Evolutionary conservation across 2,888 invertebrate species (phyloP).

Genomic region (Polydrusus tereticollis): DNA sequence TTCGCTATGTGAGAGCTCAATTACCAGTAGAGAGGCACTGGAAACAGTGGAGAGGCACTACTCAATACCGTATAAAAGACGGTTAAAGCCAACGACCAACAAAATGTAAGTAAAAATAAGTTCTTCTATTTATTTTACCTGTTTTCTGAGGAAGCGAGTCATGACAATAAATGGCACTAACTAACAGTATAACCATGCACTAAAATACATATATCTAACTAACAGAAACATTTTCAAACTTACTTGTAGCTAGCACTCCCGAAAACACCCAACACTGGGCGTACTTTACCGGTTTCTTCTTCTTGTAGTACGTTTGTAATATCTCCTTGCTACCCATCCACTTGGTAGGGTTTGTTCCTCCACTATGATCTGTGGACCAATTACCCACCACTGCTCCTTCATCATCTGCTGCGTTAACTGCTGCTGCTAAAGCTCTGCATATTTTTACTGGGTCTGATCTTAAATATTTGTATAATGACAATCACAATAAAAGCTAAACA

Average conservation of each 20-base stretch:
- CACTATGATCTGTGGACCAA: slow-evolving; percentile 89
- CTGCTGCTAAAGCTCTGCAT: slow-evolving; percentile 82
- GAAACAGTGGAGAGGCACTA: too few species aligned
- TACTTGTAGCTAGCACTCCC: slow-evolving; percentile 88
- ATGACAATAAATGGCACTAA: too few species aligned
- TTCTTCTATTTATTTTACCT: too few species aligned
- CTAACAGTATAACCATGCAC: too few species aligned
- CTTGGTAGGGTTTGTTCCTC: slow-evolving; percentile 87
- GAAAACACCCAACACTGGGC: slow-evolving; percentile 98
- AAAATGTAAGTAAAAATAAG: too few species aligned
- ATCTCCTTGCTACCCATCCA: slow-evolving; percentile 93
- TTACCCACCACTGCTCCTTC: slow-evolving; percentile 88
- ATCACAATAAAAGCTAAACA: too few species aligned
- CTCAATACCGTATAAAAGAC: too few species aligned
- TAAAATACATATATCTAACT: too few species aligned
- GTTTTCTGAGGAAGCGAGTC: too few species aligned
- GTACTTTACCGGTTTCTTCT: slow-evolving; percentile 89
- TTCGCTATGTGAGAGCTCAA: too few species aligned
- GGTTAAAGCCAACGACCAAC: too few species aligned
- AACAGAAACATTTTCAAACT: slow-evolving; percentile 55
- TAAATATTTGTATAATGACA: background rate
- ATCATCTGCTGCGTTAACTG: slow-evolving; percentile 91
- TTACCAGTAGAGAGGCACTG: too few species aligned
- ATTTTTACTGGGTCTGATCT: slow-evolving; percentile 55
- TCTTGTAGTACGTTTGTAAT: slow-evolving; percentile 85